Evolutionary conservation across 1,140 invertebrate genomes (phyloP).

Genomic region (Gonatopus flavifemur): DNA sequence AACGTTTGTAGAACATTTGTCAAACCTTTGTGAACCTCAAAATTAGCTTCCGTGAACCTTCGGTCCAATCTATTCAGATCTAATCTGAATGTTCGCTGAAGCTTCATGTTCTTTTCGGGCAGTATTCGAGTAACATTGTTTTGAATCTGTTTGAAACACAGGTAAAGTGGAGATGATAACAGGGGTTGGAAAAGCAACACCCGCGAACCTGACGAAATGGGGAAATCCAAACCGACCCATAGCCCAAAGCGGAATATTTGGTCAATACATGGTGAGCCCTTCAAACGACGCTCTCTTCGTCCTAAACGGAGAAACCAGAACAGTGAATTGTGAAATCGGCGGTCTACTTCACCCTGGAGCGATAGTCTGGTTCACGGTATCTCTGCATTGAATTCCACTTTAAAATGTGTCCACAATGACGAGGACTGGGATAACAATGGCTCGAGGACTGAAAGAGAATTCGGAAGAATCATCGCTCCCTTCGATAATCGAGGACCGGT

Average conservation of each 20-base stretch:
- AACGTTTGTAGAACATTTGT: no score
- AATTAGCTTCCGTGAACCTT: no score
- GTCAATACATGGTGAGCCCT: conserved; percentile 75
- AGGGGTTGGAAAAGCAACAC: conserved; percentile 69
- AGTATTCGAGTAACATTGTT: neutral
- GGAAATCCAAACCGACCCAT: conserved; percentile 70
- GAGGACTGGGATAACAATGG: neutral
- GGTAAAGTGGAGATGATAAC: conserved; percentile 80
- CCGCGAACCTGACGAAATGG: conserved; percentile 65
- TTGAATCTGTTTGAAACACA: conserved; percentile 26
- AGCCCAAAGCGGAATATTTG: conserved; percentile 71
- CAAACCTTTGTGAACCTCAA: no score
- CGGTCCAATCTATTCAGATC: no score
- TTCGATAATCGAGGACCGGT: no score
- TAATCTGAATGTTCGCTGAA: no score
- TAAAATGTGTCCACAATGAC: neutral
- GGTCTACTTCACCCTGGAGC: conserved; percentile 67
- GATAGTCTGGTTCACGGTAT: conserved; percentile 68
- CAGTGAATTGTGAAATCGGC: conserved; percentile 78
- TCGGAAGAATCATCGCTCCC: no score
- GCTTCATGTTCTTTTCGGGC: no score
- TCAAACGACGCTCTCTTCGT: conserved; percentile 74
- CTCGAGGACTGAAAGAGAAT: neutral
- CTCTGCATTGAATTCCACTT: conserved; percentile 54
- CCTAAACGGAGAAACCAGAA: conserved; percentile 72